Evolutionary conservation across 2,888 invertebrate species (phyloP).

Genomic region (Phrixothrix hirtus): DNA sequence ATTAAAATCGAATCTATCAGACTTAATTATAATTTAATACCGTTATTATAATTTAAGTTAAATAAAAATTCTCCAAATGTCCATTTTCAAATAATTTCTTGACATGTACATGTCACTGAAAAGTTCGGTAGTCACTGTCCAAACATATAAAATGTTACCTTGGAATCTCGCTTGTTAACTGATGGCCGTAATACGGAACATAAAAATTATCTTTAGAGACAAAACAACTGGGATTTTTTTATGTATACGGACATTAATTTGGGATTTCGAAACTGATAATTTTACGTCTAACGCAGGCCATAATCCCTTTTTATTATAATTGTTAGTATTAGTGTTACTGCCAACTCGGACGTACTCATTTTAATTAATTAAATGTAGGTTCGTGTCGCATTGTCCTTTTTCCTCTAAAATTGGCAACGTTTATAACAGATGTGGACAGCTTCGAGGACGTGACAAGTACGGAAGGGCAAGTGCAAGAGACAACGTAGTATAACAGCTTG

Average conservation of each 20-base stretch:
- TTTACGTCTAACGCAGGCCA: background rate
- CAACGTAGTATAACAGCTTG: conserved; percentile 29
- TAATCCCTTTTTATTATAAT: conserved; percentile 9
- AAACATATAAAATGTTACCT: too few species aligned
- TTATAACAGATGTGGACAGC: conserved; percentile 13
- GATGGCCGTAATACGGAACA: too few species aligned
- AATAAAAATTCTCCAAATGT: too few species aligned
- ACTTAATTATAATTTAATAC: conserved; percentile 9
- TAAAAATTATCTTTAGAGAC: too few species aligned
- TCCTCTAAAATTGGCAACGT: background rate
- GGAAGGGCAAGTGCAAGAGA: conserved; percentile 26
- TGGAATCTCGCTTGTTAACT: too few species aligned
- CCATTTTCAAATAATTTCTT: too few species aligned
- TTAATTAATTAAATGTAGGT: conserved; percentile 14
- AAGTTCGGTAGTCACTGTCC: too few species aligned
- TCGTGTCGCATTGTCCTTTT: background rate
- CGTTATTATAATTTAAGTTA: background rate
- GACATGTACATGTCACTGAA: too few species aligned
- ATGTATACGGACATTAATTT: too few species aligned
- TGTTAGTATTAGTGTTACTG: conserved; percentile 10
- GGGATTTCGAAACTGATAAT: too few species aligned
- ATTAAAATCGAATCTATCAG: conserved; percentile 11
- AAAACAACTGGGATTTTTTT: too few species aligned
- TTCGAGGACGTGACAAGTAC: conserved; percentile 9
- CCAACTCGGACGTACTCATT: conserved; percentile 12